These are phyloP conservation scores for Argyresthia albistria DNA, from an alignment of 2,888 invertebrate genomes.

Conservation along the genomic window DNA sequence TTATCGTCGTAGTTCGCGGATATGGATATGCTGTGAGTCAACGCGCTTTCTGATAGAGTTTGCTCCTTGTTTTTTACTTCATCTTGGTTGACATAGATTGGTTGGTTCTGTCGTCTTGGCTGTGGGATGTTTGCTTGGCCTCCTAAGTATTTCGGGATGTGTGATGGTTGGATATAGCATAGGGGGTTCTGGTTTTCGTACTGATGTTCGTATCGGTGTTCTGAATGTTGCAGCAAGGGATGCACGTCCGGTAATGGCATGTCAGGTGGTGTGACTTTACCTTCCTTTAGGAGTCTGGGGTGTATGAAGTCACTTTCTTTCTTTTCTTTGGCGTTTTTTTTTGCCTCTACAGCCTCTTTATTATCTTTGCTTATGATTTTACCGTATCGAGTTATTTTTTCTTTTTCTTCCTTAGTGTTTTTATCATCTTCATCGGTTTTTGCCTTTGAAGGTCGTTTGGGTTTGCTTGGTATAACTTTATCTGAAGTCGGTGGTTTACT, in stretches of 20 bases:
- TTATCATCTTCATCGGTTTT: constrained; percentile 45
- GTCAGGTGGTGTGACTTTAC: constrained; percentile 61
- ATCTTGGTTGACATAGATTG: constrained; percentile 63
- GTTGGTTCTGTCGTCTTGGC: constrained; percentile 43
- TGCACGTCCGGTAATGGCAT: constrained; percentile 68
- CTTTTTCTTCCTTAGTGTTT: constrained; percentile 24
- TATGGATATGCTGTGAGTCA: constrained; percentile 58
- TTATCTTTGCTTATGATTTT: constrained; percentile 55
- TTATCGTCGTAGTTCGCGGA: constrained; percentile 55
- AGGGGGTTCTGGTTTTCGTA: constrained; percentile 69
- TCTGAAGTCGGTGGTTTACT: constrained; percentile 49
- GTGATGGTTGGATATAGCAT: constrained; percentile 70
- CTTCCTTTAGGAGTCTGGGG: constrained; percentile 59
- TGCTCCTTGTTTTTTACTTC: constrained; percentile 42
- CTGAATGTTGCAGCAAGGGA: constrained; percentile 83
- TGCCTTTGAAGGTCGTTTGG: constrained; percentile 51
- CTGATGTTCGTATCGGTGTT: constrained; percentile 80
- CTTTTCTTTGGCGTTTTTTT: constrained; percentile 69
- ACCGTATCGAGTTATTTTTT: constrained; percentile 46
- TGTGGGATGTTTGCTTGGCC: constrained; percentile 62
- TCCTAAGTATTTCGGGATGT: constrained; percentile 75
- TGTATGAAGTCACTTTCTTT: constrained; percentile 71
- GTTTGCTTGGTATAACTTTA: constrained; percentile 57
- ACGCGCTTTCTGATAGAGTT: constrained; percentile 52
- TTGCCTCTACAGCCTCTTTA: constrained; percentile 53